These are phyloP conservation scores for Casuarius casuarius DNA, from an alignment of 2,113 vertebrate species.

Conservation along the genomic window DNA sequence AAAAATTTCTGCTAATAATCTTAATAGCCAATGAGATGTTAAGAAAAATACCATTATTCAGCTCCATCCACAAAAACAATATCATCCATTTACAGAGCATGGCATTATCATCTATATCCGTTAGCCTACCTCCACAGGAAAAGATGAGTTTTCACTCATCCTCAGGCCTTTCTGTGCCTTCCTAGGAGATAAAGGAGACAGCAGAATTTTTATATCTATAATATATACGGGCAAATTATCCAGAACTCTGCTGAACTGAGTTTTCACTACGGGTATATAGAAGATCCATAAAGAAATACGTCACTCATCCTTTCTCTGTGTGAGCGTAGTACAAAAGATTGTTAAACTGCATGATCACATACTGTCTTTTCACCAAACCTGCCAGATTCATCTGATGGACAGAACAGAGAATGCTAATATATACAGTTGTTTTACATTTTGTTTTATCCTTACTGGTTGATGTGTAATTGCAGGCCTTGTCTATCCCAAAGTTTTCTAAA, in stretches of 20 bases:
- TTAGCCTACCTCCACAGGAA: not conserved
- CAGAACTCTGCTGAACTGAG: not conserved
- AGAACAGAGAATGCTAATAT: not conserved
- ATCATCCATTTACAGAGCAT: not conserved
- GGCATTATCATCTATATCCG: not conserved
- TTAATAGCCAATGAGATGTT: not conserved
- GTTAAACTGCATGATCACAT: not conserved
- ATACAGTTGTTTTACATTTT: not conserved
- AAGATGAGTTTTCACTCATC: not conserved
- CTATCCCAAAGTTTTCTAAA: not conserved
- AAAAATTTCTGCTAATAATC: not conserved
- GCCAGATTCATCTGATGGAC: not conserved
- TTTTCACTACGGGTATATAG: not conserved
- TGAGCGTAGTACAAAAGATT: not conserved
- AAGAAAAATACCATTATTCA: not conserved
- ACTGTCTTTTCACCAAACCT: not conserved
- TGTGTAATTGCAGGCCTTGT: not conserved
- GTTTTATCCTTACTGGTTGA: not conserved
- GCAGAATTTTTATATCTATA: not conserved
- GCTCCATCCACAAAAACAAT: not conserved
- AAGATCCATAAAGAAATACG: not conserved
- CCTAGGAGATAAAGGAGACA: not conserved
- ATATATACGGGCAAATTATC: not conserved
- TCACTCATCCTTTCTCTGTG: not conserved
- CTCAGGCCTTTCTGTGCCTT: not conserved